phyloP scores from a whole-genome alignment of 2,888 invertebrate species.

The Anorthoa munda region DNA sequence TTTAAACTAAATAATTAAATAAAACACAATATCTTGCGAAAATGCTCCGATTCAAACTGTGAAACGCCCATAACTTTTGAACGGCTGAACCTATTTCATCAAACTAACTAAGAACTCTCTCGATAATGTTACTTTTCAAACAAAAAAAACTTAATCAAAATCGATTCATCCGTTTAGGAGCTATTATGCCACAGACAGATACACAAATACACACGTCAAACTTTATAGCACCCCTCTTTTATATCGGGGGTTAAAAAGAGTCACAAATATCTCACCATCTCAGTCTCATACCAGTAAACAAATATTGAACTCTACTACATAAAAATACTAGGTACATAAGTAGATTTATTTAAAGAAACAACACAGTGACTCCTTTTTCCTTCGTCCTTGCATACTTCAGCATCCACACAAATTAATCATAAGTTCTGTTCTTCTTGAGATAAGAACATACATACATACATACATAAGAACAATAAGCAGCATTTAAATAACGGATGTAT shows the following conservation, averaged over 20 bases:
- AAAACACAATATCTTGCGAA: no score
- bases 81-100: no score
- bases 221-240: no score
- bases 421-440: constrained; percentile 24
- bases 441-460: constrained; percentile 5
- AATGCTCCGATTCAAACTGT: no score
- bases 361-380: constrained; percentile 39
- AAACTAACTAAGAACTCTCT: no score
- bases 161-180: no score
- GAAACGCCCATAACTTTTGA: no score
- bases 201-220: no score
- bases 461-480: constrained; percentile 20
- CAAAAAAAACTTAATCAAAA: no score
- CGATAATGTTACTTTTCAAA: no score
- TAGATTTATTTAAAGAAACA: constrained; percentile 35
- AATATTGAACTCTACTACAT: constrained; percentile 30
- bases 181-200: no score
- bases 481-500: constrained; percentile 24
- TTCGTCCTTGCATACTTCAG: constrained; percentile 54
- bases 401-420: constrained; percentile 33
- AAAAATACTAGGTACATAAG: neutral
- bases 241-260: constrained; percentile 2
- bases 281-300: constrained; percentile 1
- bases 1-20: no score
- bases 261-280: neutral